Conservation (phyloP, 1,140 invertebrate genomes). For the Acromyrmex heyeri region DNA sequence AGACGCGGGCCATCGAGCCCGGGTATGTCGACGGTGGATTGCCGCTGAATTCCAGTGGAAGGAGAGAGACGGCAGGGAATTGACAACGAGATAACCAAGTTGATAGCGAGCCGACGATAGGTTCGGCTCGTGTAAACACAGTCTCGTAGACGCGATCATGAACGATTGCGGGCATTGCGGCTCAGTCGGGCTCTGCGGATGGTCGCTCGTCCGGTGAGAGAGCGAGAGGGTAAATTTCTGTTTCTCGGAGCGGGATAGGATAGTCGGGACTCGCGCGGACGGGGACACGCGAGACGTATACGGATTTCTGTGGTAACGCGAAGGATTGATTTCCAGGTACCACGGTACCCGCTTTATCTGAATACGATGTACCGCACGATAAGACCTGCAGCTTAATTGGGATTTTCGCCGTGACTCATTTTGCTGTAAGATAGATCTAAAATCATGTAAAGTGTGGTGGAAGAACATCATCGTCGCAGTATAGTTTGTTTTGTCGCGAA, state of each 20-base stretch:
- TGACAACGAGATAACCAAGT: slow-evolving; percentile 24
- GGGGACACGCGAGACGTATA: background rate
- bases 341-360: slow-evolving; percentile 49
- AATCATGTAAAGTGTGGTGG: slow-evolving; percentile 60
- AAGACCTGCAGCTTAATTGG: slow-evolving; percentile 17
- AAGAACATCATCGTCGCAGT: background rate
- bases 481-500: slow-evolving; percentile 52
- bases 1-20: background rate
- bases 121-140: slow-evolving; percentile 32
- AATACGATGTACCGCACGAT: slow-evolving; percentile 41
- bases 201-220: background rate
- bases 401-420: slow-evolving; percentile 42
- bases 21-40: background rate
- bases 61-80: background rate
- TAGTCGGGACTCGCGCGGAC: background rate
- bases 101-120: background rate
- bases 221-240: slow-evolving; percentile 6
- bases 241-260: background rate
- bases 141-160: background rate
- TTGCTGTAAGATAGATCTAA: slow-evolving; percentile 23
- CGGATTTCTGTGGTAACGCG: background rate
- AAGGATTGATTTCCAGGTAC: slow-evolving; percentile 36
- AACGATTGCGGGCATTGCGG: background rate
- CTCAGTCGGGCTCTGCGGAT: background rate
- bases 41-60: background rate